Evolutionary conservation across 2,797 vertebrate genomes (phyloP).

Genomic region (Malacoraja senta): DNA sequence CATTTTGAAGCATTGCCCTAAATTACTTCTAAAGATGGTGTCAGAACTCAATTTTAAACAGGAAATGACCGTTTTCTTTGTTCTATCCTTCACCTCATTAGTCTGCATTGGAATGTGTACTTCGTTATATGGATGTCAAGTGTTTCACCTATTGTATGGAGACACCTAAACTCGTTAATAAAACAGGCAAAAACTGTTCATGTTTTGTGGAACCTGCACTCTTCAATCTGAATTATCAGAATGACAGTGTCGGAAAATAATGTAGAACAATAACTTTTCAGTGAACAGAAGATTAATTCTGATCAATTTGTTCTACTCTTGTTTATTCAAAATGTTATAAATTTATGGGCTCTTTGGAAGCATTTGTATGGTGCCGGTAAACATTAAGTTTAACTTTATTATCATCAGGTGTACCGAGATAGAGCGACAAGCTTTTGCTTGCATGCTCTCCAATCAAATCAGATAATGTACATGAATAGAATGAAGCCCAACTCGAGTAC

Average conservation of each 20-base stretch:
- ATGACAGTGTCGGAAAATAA: no score
- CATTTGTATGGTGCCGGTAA: not conserved
- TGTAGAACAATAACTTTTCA: not conserved
- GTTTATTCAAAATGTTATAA: not conserved
- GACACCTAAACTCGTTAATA: not conserved
- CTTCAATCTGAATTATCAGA: not conserved
- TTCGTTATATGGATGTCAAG: not conserved
- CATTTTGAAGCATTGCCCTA: not conserved
- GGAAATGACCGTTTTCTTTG: constrained; percentile 1
- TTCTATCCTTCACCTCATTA: constrained; percentile 1
- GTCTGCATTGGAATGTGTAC: not conserved
- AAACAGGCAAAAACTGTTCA: not conserved
- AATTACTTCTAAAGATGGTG: constrained; percentile 11
- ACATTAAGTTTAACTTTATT: not conserved
- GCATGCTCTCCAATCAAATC: no score
- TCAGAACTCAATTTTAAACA: not conserved
- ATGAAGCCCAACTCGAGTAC: no score
- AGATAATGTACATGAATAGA: no score
- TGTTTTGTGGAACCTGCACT: not conserved
- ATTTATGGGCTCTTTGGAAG: not conserved
- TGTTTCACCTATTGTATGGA: not conserved
- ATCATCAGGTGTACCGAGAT: no score
- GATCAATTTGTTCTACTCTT: not conserved
- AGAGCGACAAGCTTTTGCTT: no score
- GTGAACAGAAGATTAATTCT: not conserved